Percentiles rank a stretch among this genome's conserved stretches.
phyloP scores from a whole-genome alignment of 2,797 vertebrate genomes.

The Schizopygopsis malacanthus region DNA sequence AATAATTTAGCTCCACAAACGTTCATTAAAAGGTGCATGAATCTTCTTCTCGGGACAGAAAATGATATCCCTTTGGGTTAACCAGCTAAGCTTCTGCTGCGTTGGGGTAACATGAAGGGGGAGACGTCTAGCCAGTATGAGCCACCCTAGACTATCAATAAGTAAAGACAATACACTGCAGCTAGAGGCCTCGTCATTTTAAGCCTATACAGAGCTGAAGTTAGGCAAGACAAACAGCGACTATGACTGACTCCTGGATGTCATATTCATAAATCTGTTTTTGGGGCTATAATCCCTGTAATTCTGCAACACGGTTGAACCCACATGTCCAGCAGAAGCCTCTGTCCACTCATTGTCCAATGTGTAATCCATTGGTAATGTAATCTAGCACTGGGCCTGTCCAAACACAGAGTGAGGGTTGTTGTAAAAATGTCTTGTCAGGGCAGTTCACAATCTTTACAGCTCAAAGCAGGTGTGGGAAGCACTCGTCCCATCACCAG shows the following conservation, averaged over 20 bases:
- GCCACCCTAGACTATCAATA: conserved; percentile 59
- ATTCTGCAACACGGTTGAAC: conserved; percentile 64
- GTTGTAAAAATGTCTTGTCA: conserved; percentile 76
- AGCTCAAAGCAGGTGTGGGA: conserved; percentile 85
- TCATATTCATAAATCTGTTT: conserved; percentile 68
- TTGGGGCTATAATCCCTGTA: conserved; percentile 71
- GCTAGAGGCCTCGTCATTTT: conserved; percentile 56
- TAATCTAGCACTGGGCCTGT: conserved; percentile 73
- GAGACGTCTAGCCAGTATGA: conserved; percentile 60
- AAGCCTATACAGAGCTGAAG: conserved; percentile 59
- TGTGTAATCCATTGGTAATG: conserved; percentile 77
- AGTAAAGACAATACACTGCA: conserved; percentile 56
- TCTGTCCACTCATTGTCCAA: conserved; percentile 66
- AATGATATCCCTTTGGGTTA: conserved; percentile 45
- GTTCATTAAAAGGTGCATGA: conserved; percentile 17
- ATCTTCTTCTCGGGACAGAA: conserved; percentile 33
- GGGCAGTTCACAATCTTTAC: conserved; percentile 78
- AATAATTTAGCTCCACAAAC: conserved; percentile 10
- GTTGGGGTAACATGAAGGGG: conserved; percentile 62
- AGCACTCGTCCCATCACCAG: conserved; percentile 67
- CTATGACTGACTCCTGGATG: conserved; percentile 67
- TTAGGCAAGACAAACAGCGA: conserved; percentile 59
- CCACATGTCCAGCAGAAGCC: conserved; percentile 64
- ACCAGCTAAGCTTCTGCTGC: conserved; percentile 48
- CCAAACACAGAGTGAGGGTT: conserved; percentile 74